Base-by-base conservation (phyloP, 2,888 invertebrate species). In the Danaus chrysippus region DNA sequence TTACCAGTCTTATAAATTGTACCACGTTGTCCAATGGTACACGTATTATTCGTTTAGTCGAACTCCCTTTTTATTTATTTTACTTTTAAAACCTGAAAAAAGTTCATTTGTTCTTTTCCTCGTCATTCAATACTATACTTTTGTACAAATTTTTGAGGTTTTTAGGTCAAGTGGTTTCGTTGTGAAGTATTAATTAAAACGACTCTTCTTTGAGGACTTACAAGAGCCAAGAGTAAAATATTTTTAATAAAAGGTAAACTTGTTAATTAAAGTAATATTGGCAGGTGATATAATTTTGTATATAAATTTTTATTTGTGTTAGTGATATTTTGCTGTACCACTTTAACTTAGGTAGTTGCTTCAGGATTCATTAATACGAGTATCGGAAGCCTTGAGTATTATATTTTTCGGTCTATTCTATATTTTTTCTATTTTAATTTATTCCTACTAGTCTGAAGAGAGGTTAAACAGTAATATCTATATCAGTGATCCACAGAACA, bases 301-400 rank as follows among this genome's bases (percentile, higher is more conserved):
- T 61, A 43, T 61, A 56, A 64, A 61, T 64, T 64, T 66, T 52
- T 56, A 43, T 56, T 56, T 56, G 43, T 59, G 55, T 56, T 63
- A 79, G 79, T 74, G 77, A 77, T 73, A 77, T 73, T 81, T 81
- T 77, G 69, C 71, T 81, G 77, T 81, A 79, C 79, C 15, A 49
- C 49, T 13, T 13, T n/a, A 10, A 9, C 9, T 46, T 46, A 15
- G 6, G 15, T 46, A 46, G 23, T 8, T 3, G 2, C 23, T 34
- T 1, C 23, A 34, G 6, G 6, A 34, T 34, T 6, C 8, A 34
- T 34, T 34, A 34, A 5, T 34, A 34, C 1, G 23, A 34, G 6
- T 5, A 34, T 34, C 23, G 6, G 23, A 34, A 1, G 23, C 23
- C 23, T 8, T 34, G 23, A 34, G 23, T 34, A 34, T 34, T 34